Conservation (phyloP, 2,113 vertebrate species). For the Festucalex cinctus region DNA sequence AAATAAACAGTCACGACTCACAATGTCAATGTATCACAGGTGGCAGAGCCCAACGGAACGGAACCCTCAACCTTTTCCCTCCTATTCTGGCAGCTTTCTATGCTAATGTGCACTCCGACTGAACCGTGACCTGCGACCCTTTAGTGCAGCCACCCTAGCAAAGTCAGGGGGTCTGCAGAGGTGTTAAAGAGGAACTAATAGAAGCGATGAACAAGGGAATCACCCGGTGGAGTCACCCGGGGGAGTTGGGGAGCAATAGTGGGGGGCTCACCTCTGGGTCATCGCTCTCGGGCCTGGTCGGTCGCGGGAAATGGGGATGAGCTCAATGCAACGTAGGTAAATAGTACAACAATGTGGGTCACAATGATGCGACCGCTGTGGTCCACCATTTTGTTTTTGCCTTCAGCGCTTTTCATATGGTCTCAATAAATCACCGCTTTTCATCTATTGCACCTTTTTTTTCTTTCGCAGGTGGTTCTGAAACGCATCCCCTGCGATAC, state of each 20-base stretch:
- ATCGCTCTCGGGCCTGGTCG: conserved; percentile 3
- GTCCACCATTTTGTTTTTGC: too few relatives aligned
- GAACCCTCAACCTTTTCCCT: background rate
- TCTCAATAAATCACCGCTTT: too few relatives aligned
- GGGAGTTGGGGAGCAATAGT: conserved; percentile 27
- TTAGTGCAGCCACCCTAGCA: conserved; percentile 9
- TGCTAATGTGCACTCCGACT: conserved; percentile 67
- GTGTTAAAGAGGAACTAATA: conserved; percentile 73
- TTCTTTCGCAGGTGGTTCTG: background rate
- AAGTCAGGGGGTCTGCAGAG: conserved; percentile 49
- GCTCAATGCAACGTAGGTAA: background rate
- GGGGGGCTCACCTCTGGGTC: conserved; percentile 38
- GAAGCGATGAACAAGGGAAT: conserved; percentile 49
- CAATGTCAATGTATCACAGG: background rate
- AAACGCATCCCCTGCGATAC: too few relatives aligned
- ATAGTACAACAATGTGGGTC: too few relatives aligned
- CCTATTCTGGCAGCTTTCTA: conserved; percentile 22
- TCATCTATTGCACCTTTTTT: too few relatives aligned
- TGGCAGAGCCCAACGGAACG: background rate
- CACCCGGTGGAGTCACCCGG: conserved; percentile 43
- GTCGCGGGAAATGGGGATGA: background rate
- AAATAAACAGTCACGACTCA: background rate
- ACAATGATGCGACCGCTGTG: too few relatives aligned
- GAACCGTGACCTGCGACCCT: conserved; percentile 67
- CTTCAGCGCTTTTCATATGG: background rate